A percentile compares a stretch with the other conserved stretches of the same genome.
phyloP scores from a whole-genome alignment of 2,888 invertebrate genomes.

The Loripinus fragilis region DNA sequence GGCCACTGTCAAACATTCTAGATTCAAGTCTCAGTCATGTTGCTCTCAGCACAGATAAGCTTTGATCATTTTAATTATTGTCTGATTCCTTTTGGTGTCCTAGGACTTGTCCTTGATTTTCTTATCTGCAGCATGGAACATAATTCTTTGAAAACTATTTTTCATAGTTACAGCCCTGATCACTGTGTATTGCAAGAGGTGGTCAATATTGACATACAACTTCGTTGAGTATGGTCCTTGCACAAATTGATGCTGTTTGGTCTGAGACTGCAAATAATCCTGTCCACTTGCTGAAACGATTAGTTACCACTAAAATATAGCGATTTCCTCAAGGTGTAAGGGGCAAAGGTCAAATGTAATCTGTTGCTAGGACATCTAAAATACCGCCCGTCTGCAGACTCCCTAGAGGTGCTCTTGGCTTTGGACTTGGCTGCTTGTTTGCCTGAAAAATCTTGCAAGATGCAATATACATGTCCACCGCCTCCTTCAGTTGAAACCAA shows the following conservation, averaged over 20 bases:
- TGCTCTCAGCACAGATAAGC: constrained; percentile 47
- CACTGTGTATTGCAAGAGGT: constrained; percentile 43
- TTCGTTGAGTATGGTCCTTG: constrained; percentile 52
- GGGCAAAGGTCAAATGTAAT: constrained; percentile 56
- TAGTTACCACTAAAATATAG: constrained; percentile 55
- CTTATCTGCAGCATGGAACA: constrained; percentile 51
- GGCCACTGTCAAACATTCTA: constrained; percentile 50
- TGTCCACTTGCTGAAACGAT: constrained; percentile 56
- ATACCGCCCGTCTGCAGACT: constrained; percentile 41
- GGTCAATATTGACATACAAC: constrained; percentile 46
- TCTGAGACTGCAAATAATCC: constrained; percentile 50
- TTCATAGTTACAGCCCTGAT: constrained; percentile 55
- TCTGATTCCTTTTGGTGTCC: constrained; percentile 53
- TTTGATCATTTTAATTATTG: constrained; percentile 42
- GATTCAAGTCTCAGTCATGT: constrained; percentile 52
- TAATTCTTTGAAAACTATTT: constrained; percentile 49
- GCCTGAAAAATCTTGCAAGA: constrained; percentile 45
- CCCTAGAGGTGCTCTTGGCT: constrained; percentile 32
- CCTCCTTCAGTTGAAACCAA: constrained; percentile 45
- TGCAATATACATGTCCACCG: constrained; percentile 24
- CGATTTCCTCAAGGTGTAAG: constrained; percentile 48
- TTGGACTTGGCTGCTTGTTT: neutral
- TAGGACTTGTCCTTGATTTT: constrained; percentile 46
- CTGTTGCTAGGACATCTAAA: constrained; percentile 45
- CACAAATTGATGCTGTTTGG: constrained; percentile 46